Conservation (phyloP, 2,113 vertebrate genomes). For the Brachypteracias leptosomus region DNA sequence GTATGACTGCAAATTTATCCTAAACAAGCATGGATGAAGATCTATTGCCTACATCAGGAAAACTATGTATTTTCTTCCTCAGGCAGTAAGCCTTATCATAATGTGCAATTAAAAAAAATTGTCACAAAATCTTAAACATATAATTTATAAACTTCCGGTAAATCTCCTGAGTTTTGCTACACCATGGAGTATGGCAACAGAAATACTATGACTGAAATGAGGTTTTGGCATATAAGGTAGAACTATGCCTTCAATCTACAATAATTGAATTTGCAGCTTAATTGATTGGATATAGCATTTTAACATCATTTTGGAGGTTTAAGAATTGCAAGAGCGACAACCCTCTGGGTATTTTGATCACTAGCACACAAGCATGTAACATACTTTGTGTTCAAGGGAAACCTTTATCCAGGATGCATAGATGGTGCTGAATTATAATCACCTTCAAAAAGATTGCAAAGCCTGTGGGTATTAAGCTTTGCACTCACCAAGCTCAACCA, state of each 20-base stretch:
- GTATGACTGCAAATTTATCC: background rate
- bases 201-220: slow-evolving; percentile 60
- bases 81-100: slow-evolving; percentile 39
- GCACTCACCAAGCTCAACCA: slow-evolving; percentile 59
- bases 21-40: background rate
- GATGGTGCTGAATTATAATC: slow-evolving; percentile 73
- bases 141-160: slow-evolving; percentile 58
- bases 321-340: slow-evolving; percentile 64
- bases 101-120: slow-evolving; percentile 58
- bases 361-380: slow-evolving; percentile 66
- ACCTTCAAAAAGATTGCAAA: slow-evolving; percentile 68
- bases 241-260: slow-evolving; percentile 56
- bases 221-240: slow-evolving; percentile 54
- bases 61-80: slow-evolving; percentile 45
- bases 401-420: slow-evolving; percentile 75
- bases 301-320: slow-evolving; percentile 69
- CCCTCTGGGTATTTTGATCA: slow-evolving; percentile 72
- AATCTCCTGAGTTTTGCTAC: slow-evolving; percentile 53
- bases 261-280: slow-evolving; percentile 71
- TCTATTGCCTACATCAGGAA: background rate
- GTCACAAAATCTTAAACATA: slow-evolving; percentile 48
- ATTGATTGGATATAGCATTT: slow-evolving; percentile 69
- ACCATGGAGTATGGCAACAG: slow-evolving; percentile 2
- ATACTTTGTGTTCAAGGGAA: slow-evolving; percentile 75
- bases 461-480: slow-evolving; percentile 74